Evolutionary conservation across 1,140 invertebrate species (phyloP).

Genomic region (Patella vulgata): DNA sequence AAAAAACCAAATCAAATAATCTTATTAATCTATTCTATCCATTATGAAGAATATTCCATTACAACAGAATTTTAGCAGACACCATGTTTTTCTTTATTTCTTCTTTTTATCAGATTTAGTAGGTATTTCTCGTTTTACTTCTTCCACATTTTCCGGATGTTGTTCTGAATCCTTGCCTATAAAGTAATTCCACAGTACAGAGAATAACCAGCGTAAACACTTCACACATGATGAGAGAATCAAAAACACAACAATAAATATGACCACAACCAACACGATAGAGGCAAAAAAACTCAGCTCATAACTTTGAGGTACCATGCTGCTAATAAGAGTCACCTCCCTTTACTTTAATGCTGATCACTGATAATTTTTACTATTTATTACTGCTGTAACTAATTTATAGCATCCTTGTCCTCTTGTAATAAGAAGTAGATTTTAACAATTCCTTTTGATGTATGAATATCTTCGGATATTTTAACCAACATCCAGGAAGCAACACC

Average conservation of each 20-base stretch:
- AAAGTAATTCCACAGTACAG: neutral
- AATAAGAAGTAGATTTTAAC: slow-evolving; percentile 88
- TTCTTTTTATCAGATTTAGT: no score
- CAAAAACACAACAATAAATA: slow-evolving; percentile 14
- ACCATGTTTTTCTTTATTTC: no score
- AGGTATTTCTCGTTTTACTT: no score
- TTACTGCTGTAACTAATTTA: slow-evolving; percentile 11
- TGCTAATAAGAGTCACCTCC: neutral
- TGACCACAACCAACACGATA: slow-evolving; percentile 15
- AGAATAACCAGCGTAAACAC: neutral
- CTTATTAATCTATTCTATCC: no score
- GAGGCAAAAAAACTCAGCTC: slow-evolving; percentile 22
- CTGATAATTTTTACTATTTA: neutral
- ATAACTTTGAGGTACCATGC: slow-evolving; percentile 24
- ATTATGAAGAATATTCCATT: no score
- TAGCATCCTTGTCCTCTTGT: slow-evolving; percentile 78
- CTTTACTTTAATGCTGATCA: no score
- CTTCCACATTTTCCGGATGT: no score
- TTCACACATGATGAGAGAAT: slow-evolving; percentile 6
- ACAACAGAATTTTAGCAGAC: no score
- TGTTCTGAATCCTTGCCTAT: neutral
- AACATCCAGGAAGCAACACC: slow-evolving; percentile 85
- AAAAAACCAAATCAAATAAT: no score
- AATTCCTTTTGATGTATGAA: slow-evolving; percentile 76
- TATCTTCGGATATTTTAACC: slow-evolving; percentile 82